phyloP scores from a whole-genome alignment of 1,140 invertebrate species.

The Gonioctena quinquepunctata region DNA sequence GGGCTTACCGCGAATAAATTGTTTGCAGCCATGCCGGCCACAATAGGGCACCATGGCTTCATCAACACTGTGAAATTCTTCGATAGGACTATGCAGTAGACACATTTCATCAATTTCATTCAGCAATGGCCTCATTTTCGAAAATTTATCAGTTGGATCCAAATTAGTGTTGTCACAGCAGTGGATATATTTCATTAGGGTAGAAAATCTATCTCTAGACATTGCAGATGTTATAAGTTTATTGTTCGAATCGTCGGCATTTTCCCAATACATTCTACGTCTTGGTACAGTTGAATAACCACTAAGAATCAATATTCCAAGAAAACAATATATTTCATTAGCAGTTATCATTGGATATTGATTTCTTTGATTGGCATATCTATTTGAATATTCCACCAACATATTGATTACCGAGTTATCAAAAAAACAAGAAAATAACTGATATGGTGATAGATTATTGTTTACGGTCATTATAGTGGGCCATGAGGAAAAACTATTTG shows the following conservation, averaged over 20 bases:
- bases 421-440: too few relatives aligned
- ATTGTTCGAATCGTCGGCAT: conserved; percentile 34
- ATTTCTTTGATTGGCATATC: conserved; percentile 32
- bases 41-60: conserved; percentile 39
- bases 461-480: too few relatives aligned
- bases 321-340: conserved; percentile 34
- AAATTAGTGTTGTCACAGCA: conserved; percentile 41
- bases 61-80: conserved; percentile 27
- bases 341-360: conserved; percentile 8
- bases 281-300: conserved; percentile 29
- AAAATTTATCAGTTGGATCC: conserved; percentile 11
- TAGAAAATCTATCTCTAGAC: conserved; percentile 38
- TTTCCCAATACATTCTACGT: conserved; percentile 39
- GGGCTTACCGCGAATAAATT: conserved; percentile 40
- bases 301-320: conserved; percentile 36
- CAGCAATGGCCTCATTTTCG: conserved; percentile 31
- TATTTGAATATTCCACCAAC: too few relatives aligned
- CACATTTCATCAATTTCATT: conserved; percentile 14
- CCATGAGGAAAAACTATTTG: too few relatives aligned
- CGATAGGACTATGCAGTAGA: neutral
- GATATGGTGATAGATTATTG: too few relatives aligned
- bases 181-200: conserved; percentile 37
- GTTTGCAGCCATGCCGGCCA: conserved; percentile 34
- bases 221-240: conserved; percentile 34
- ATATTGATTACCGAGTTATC: too few relatives aligned